Conservation (phyloP, 2,113 vertebrate genomes). For the Cheilinus undulatus region DNA sequence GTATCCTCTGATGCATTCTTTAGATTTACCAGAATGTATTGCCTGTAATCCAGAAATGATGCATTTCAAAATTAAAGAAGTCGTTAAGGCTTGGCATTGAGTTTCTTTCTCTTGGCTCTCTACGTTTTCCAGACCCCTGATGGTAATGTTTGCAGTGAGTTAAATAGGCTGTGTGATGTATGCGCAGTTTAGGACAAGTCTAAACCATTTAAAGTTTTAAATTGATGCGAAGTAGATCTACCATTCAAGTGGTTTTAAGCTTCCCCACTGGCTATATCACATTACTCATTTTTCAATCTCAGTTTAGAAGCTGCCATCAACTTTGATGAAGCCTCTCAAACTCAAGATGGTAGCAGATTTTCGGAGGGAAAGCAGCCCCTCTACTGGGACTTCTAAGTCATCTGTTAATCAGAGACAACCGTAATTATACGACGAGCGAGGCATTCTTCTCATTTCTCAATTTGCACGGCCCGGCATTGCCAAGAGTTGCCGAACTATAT, state of each 20-base stretch:
- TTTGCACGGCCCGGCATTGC: slow-evolving; percentile 40
- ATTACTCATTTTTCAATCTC: slow-evolving; percentile 44
- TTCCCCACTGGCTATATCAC: slow-evolving; percentile 18
- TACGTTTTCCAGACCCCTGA: slow-evolving; percentile 49
- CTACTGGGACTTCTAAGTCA: slow-evolving; percentile 54
- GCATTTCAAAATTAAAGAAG: background rate
- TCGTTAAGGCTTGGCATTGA: background rate
- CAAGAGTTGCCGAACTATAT: slow-evolving; percentile 52
- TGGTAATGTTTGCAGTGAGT: slow-evolving; percentile 44
- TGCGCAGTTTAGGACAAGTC: background rate
- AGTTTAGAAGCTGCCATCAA: slow-evolving; percentile 36
- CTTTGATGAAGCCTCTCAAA: slow-evolving; percentile 63
- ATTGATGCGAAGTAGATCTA: background rate
- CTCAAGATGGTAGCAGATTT: slow-evolving; percentile 66
- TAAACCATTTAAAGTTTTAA: slow-evolving; percentile 17
- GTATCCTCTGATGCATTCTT: background rate
- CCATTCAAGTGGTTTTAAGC: slow-evolving; percentile 5
- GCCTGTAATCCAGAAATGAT: background rate
- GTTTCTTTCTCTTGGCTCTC: slow-evolving; percentile 41
- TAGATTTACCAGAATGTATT: background rate
- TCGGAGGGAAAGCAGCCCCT: slow-evolving; percentile 39
- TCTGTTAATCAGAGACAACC: slow-evolving; percentile 62
- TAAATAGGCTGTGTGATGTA: slow-evolving; percentile 15
- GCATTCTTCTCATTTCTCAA: slow-evolving; percentile 47
- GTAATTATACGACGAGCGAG: slow-evolving; percentile 43